These are phyloP conservation scores for Trachelipus rathkii DNA, from an alignment of 1,140 invertebrate genomes.

Conservation along the genomic window DNA sequence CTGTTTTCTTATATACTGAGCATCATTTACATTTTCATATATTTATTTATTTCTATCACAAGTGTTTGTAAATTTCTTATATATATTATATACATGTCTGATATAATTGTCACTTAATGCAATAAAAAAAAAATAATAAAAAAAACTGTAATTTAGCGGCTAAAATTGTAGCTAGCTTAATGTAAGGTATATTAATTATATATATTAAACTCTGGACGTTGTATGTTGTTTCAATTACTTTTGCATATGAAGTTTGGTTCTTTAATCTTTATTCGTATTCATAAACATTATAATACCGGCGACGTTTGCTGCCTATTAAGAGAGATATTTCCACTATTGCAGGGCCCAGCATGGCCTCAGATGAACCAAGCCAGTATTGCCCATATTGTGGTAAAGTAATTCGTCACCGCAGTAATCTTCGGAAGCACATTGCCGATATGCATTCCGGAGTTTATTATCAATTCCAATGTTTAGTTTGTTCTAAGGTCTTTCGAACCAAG, in stretches of 20 bases:
- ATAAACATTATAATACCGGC: not conserved
- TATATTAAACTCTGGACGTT: slow-evolving; percentile 7
- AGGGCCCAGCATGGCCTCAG: slow-evolving; percentile 36
- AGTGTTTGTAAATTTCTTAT: too few species aligned
- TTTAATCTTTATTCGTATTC: not conserved
- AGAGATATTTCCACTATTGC: slow-evolving; percentile 41
- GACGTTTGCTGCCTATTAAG: slow-evolving; percentile 26
- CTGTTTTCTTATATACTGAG: too few species aligned
- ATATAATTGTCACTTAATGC: too few species aligned
- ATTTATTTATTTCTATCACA: too few species aligned
- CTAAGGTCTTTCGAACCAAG: slow-evolving; percentile 40
- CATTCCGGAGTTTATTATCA: slow-evolving; percentile 42
- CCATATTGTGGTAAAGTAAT: slow-evolving; percentile 44
- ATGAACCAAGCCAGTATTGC: slow-evolving; percentile 36
- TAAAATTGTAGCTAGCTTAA: slow-evolving; percentile 10
- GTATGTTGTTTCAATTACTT: slow-evolving; percentile 4
- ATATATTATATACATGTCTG: too few species aligned
- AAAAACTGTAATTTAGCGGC: slow-evolving; percentile 7
- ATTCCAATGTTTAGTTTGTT: slow-evolving; percentile 35
- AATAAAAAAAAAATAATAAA: too few species aligned
- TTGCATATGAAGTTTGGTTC: not conserved
- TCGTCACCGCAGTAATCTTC: slow-evolving; percentile 40
- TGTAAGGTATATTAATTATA: not conserved
- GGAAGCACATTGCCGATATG: slow-evolving; percentile 42
- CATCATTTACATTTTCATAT: too few species aligned